These are phyloP conservation scores for Hypothenemus hampei DNA, from an alignment of 1,140 invertebrate genomes.

Conservation along the genomic window DNA sequence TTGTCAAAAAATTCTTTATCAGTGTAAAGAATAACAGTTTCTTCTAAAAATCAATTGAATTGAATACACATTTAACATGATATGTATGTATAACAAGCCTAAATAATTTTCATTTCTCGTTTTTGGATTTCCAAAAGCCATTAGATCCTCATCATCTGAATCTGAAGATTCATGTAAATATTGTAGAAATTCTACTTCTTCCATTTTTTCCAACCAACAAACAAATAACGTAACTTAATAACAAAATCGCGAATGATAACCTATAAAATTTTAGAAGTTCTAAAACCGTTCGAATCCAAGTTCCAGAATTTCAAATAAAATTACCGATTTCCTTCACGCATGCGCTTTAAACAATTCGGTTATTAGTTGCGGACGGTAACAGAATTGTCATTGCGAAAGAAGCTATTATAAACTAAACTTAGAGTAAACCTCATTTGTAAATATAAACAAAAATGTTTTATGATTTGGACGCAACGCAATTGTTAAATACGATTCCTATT, in stretches of 20 bases:
- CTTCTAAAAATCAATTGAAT: background rate
- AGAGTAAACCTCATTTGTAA: no score
- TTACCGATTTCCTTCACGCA: background rate
- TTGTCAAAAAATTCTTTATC: background rate
- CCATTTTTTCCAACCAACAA: constrained; percentile 3
- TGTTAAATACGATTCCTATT: no score
- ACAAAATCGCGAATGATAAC: no score
- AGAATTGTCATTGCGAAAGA: no score
- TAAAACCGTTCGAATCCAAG: no score
- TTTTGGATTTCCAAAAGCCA: background rate
- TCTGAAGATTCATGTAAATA: constrained; percentile 1
- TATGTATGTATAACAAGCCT: background rate
- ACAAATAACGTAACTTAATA: no score
- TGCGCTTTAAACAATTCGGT: no score
- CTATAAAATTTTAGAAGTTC: no score
- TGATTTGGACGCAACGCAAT: no score
- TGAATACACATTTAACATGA: background rate
- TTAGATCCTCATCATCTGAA: background rate
- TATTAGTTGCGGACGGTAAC: no score
- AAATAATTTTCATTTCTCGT: background rate
- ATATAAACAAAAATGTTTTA: no score
- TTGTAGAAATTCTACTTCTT: background rate
- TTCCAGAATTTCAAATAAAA: background rate
- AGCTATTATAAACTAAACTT: no score
- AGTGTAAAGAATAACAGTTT: background rate